Evolutionary conservation across 2,888 invertebrate genomes (phyloP), one percentile per base, ranked within the genome.

Genomic region (Alsophila aescularia): DNA sequence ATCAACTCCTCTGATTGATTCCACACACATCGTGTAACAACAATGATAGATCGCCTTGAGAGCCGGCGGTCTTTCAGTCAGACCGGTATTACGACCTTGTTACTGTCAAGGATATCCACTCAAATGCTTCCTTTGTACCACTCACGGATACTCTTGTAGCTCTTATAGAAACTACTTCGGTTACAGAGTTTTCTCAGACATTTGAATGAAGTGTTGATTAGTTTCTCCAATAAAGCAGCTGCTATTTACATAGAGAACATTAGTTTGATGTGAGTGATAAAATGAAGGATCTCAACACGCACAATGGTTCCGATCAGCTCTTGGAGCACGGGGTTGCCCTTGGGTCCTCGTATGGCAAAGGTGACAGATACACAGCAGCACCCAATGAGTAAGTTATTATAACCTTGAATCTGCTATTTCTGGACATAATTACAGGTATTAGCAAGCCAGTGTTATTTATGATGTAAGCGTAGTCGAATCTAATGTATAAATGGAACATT

Each of bases 301-400:
- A 77, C 43, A 86, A 85, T 65, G 85, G 85, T 64, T 75, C 72
- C 50, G 62, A 69, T 16, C 70, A 75, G 51, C 56, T 66, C 31
- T 50, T 66, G 45, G 73, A 75, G 24, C 67, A 71, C 29, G 55
- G 64, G 21, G 62, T 69, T 35, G 67, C 63, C n/a, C 85, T 82
- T 60, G 85, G 85, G 12, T 81, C 86, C n/a, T 81, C 86, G 2
- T 90, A 88, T 62, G 89, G 89, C 45, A 86, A 85, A 75, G 90
- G 90, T 31, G 90, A 90, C 66, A 81, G 90, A 77, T 81, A 86
- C 60, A 88, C 90, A 1, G 88, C 90, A 41, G 90, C 90, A 29
- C 90, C 90, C 37, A 91, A 90, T 63, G 90, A 89, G 90, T 90
- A 75, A 91, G 90, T 89, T 45, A 36, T 88, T 8, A 24, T 39